These are phyloP conservation scores for Charina bottae DNA, from an alignment of 2,113 vertebrate species.

Conservation along the genomic window DNA sequence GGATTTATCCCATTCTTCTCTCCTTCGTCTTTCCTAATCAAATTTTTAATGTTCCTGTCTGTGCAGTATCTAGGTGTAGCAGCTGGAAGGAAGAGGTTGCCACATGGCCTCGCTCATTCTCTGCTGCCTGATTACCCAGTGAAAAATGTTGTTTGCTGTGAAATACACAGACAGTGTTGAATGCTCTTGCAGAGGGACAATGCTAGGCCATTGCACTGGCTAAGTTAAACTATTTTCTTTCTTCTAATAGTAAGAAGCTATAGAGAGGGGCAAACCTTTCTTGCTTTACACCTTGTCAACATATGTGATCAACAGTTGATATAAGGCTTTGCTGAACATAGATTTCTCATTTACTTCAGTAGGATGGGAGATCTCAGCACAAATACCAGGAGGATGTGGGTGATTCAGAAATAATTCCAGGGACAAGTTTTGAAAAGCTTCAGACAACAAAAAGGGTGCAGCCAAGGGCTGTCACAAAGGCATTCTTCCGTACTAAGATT, in stretches of 20 bases:
- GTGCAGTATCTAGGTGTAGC: fast-evolving
- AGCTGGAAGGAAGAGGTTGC: neutral
- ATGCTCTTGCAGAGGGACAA: neutral
- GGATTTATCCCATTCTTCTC: fast-evolving
- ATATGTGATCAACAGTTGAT: neutral
- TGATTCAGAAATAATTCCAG: neutral
- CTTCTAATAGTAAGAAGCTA: neutral
- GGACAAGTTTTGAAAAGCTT: neutral
- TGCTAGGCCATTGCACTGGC: neutral
- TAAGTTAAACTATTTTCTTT: neutral
- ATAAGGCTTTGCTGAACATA: neutral
- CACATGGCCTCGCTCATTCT: slow-evolving; percentile 30
- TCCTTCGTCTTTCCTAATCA: slow-evolving; percentile 28
- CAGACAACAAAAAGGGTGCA: neutral
- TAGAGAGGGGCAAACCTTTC: neutral
- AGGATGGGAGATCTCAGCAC: neutral
- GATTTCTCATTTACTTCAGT: neutral
- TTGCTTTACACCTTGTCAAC: neutral
- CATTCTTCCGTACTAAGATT: neutral
- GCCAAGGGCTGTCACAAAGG: neutral
- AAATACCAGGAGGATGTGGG: neutral
- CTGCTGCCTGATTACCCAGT: slow-evolving; percentile 59
- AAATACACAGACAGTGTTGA: slow-evolving; percentile 24
- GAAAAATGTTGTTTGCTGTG: slow-evolving; percentile 39
- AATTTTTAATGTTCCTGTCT: neutral